These are phyloP conservation scores for Vulpes lagopus DNA, from an alignment of 2,113 vertebrate genomes.

Conservation along the genomic window DNA sequence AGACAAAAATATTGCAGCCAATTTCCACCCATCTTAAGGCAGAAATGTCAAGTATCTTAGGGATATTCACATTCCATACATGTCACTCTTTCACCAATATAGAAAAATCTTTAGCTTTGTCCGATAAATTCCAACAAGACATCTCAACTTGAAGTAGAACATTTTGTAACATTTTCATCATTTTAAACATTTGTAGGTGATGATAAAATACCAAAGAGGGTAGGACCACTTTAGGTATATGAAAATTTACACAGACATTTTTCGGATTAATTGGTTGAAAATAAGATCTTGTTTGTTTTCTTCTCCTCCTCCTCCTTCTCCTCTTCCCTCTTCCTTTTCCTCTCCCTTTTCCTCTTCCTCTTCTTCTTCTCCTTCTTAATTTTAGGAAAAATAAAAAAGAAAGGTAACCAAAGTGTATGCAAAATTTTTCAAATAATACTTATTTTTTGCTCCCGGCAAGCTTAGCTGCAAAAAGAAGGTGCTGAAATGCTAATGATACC, in stretches of 20 bases:
- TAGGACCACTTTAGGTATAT: not conserved
- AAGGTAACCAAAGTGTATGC: not conserved
- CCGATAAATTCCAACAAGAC: not conserved
- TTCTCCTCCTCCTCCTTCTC: not conserved
- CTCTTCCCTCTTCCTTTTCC: too few relatives aligned
- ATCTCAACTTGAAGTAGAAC: not conserved
- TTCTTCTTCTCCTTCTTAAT: not conserved
- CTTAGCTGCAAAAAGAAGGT: not conserved
- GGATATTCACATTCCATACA: fast-evolving
- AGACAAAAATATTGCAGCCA: not conserved
- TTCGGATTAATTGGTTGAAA: not conserved
- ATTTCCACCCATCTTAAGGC: not conserved
- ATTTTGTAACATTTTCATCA: not conserved
- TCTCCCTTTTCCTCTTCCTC: not conserved
- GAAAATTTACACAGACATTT: not conserved
- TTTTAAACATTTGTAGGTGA: not conserved
- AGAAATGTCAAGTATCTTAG: not conserved
- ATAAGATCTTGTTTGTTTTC: not conserved
- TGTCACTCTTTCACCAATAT: not conserved
- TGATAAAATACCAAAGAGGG: not conserved
- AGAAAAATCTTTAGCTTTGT: not conserved
- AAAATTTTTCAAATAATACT: slow-evolving; percentile 14
- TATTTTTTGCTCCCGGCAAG: not conserved
- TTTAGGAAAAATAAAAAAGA: not conserved
- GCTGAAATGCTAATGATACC: not conserved